phyloP scores from a whole-genome alignment of 2,888 invertebrate species.

The Ypsolopha scabrella region DNA sequence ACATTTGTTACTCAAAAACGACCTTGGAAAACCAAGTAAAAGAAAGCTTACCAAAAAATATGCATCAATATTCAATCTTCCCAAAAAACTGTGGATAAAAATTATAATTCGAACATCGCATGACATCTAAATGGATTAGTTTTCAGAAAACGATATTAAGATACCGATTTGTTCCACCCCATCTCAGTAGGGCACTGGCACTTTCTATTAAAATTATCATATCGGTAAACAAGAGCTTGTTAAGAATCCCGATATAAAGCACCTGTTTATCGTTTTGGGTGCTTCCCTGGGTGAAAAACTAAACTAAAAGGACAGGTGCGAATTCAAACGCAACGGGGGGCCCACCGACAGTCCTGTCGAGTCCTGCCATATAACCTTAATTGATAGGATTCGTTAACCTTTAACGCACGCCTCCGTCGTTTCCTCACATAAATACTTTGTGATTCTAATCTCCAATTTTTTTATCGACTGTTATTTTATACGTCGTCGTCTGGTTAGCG shows the following conservation, averaged over 20 bases:
- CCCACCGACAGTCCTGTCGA: constrained; percentile 39
- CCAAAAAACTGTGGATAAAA: constrained; percentile 11
- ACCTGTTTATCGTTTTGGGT: constrained; percentile 23
- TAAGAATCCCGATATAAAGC: constrained; percentile 1
- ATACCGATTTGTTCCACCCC: constrained; percentile 60
- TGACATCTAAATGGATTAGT: constrained; percentile 41
- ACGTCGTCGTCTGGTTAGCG: constrained; percentile 31
- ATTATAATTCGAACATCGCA: constrained; percentile 20
- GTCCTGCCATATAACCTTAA: constrained; percentile 62
- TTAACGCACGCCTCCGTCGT: constrained; percentile 55
- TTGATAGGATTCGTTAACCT: constrained; percentile 70
- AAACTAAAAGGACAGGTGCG: constrained; percentile 54
- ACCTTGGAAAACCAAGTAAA: neutral
- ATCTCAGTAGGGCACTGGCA: constrained; percentile 58
- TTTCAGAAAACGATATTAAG: constrained; percentile 32
- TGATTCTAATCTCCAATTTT: constrained; percentile 59
- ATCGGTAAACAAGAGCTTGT: constrained; percentile 36
- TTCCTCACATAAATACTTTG: constrained; percentile 60
- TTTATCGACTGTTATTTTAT: constrained; percentile 54
- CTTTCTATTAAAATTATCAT: constrained; percentile 63
- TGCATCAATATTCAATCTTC: neutral
- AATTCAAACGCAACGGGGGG: constrained; percentile 61
- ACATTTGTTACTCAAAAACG: too few relatives aligned
- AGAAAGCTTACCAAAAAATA: neutral
- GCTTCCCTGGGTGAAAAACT: constrained; percentile 47